phyloP scores from a whole-genome alignment of 1,140 invertebrate species.

The Leptopilina boulardi region DNA sequence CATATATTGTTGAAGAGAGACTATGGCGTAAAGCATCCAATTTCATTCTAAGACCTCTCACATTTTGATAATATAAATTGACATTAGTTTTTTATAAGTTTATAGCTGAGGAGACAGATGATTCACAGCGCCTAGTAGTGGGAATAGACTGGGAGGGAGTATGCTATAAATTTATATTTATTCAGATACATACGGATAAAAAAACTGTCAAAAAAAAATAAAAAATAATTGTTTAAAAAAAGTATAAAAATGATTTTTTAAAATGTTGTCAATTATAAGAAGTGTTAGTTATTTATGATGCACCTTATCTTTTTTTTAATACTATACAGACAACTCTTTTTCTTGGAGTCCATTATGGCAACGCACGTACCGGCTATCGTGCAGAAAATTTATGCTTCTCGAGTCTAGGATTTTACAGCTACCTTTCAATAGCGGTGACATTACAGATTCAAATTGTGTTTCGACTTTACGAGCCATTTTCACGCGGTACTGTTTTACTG shows the following conservation, averaged over 20 bases:
- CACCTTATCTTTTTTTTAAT: not conserved
- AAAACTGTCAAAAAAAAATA: too few relatives aligned
- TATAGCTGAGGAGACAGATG: too few relatives aligned
- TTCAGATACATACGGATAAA: too few relatives aligned
- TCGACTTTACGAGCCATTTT: slow-evolving; percentile 62
- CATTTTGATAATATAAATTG: too few relatives aligned
- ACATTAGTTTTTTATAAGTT: too few relatives aligned
- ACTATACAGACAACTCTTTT: not conserved
- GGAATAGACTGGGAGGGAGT: too few relatives aligned
- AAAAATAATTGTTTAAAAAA: too few relatives aligned
- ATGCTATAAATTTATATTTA: too few relatives aligned
- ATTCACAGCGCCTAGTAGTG: too few relatives aligned
- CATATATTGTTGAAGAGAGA: too few relatives aligned
- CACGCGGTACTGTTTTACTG: slow-evolving; percentile 40
- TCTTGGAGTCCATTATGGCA: not conserved
- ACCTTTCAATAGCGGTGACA: slow-evolving; percentile 60
- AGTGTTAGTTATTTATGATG: not conserved
- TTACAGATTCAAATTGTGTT: slow-evolving; percentile 65
- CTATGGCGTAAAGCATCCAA: too few relatives aligned
- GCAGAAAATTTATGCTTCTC: slow-evolving; percentile 11
- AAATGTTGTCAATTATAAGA: not conserved
- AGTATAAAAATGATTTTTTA: not conserved
- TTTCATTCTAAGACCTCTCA: too few relatives aligned
- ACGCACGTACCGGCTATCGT: not conserved
- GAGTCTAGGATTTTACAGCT: slow-evolving; percentile 49